Percentiles rank a stretch among this genome's conserved stretches.
phyloP scores from a whole-genome alignment of 2,113 vertebrate genomes.

The Furnarius figulus region DNA sequence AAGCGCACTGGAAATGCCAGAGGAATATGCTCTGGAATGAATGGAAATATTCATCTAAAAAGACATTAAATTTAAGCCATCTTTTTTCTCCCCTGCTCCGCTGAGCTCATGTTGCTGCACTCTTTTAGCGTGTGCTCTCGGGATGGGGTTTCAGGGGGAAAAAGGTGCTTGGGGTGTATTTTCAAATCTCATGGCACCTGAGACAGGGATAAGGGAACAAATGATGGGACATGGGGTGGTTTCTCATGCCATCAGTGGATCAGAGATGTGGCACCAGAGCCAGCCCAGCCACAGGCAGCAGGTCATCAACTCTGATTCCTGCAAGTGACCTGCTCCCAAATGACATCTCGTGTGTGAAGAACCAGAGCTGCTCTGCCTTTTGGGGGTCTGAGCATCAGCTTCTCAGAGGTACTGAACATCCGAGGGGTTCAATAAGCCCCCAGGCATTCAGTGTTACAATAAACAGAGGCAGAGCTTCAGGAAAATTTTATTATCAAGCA shows the following conservation, averaged over 20 bases:
- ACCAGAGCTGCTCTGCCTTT: neutral
- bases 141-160: neutral
- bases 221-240: accelerated
- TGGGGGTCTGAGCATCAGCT: neutral
- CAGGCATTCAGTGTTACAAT: neutral
- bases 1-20: neutral
- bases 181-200: neutral
- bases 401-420: neutral
- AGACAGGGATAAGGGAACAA: neutral
- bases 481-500: neutral
- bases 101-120: neutral
- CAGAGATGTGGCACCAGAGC: accelerated
- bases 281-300: neutral
- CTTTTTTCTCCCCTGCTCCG: accelerated
- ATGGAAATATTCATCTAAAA: constrained; percentile 8
- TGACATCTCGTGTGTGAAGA: accelerated
- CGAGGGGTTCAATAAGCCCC: neutral
- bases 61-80: neutral
- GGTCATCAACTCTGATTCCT: accelerated
- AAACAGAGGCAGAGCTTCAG: neutral
- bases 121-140: accelerated
- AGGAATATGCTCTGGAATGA: constrained; percentile 32
- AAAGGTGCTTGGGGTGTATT: neutral
- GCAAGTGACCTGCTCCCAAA: neutral
- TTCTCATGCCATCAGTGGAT: neutral